These are phyloP conservation scores for Tipula lateralis DNA, from an alignment of 2,888 invertebrate species.

Conservation along the genomic window DNA sequence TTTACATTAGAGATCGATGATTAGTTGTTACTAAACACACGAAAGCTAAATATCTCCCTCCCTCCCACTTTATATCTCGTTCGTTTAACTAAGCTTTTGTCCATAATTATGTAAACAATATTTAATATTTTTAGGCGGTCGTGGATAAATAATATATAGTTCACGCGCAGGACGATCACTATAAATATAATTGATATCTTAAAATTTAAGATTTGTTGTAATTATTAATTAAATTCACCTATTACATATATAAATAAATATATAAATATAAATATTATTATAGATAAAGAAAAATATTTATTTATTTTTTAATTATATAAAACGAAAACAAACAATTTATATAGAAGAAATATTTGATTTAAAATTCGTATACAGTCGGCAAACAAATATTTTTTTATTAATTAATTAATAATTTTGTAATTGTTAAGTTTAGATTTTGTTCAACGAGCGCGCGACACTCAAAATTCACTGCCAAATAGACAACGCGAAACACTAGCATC, in stretches of 20 bases:
- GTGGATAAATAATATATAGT: background rate
- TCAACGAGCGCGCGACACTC: background rate
- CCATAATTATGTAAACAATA: background rate
- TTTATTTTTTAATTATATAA: constrained; percentile 1
- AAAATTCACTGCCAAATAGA: background rate
- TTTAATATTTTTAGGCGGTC: background rate
- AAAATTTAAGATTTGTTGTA: constrained; percentile 24
- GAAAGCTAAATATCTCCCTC: background rate
- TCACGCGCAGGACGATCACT: background rate
- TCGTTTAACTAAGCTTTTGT: background rate
- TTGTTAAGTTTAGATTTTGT: background rate
- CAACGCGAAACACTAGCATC: background rate
- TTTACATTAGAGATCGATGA: constrained; percentile 15
- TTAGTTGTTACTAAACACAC: background rate
- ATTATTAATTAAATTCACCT: constrained; percentile 15
- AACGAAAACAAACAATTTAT: background rate
- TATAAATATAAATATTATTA: background rate
- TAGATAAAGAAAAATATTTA: constrained; percentile 11
- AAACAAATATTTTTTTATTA: background rate
- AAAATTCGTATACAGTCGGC: background rate
- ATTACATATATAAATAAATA: background rate
- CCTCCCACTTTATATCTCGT: background rate
- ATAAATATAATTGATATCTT: background rate
- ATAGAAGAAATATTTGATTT: background rate
- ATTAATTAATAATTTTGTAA: background rate